phyloP scores from a whole-genome alignment of 2,113 vertebrate species.

The Rhinoptilus africanus region DNA sequence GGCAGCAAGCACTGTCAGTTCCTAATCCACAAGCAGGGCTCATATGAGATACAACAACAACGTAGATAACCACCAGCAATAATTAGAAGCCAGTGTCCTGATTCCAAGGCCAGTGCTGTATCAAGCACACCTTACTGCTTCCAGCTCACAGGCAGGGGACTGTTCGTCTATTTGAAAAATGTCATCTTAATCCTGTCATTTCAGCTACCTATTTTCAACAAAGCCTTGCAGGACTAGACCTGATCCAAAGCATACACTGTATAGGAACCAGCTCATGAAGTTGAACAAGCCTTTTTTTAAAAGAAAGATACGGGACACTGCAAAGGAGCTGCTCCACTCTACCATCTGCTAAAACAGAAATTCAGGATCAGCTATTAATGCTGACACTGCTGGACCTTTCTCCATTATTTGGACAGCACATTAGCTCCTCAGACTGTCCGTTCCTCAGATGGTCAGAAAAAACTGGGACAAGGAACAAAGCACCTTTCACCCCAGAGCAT shows the following conservation, averaged over 20 bases:
- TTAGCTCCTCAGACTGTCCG: background rate
- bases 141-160: background rate
- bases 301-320: background rate
- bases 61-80: background rate
- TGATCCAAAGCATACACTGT: background rate
- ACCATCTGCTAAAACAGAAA: background rate
- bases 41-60: fast-evolving
- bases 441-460: background rate
- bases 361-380: background rate
- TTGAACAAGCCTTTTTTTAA: background rate
- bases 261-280: background rate
- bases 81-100: background rate
- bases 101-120: background rate
- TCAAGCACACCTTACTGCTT: background rate
- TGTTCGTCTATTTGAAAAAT: fast-evolving
- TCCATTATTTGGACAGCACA: background rate
- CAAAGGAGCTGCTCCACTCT: background rate
- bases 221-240: background rate
- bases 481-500: constrained; percentile 40
- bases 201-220: background rate
- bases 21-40: background rate
- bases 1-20: background rate
- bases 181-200: background rate
- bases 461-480: constrained; percentile 30
- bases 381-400: background rate